These are phyloP conservation scores for Ifrita kowaldi DNA, from an alignment of 2,113 vertebrate genomes.

Conservation along the genomic window DNA sequence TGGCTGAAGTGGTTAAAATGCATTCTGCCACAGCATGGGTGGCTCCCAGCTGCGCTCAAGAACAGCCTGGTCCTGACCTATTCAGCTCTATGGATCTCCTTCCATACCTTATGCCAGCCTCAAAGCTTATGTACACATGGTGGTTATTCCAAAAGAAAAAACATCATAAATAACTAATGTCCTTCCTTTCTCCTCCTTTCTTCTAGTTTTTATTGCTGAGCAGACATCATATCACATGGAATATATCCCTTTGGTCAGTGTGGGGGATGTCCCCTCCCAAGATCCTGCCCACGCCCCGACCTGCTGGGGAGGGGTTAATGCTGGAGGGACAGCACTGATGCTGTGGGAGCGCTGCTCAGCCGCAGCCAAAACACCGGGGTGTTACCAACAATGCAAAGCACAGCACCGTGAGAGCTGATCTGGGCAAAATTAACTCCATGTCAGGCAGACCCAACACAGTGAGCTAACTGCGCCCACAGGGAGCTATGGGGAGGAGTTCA, in stretches of 20 bases:
- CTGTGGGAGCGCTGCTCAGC: background rate
- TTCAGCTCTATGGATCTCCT: background rate
- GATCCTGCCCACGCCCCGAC: too few relatives aligned
- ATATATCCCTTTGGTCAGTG: background rate
- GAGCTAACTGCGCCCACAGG: rapidly evolving
- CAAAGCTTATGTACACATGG: background rate
- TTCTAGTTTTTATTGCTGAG: background rate
- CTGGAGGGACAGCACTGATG: background rate
- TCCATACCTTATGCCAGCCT: background rate
- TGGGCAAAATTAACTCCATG: background rate
- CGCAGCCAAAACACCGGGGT: background rate
- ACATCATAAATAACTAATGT: background rate
- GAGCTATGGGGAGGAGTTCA: background rate
- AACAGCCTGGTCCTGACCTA: background rate
- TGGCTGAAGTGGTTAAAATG: background rate
- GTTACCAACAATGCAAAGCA: background rate
- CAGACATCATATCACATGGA: background rate
- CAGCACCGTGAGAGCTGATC: background rate
- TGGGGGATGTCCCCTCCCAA: background rate
- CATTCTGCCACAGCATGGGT: background rate
- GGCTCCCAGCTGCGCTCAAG: background rate
- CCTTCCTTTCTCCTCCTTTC: background rate
- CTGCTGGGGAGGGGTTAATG: background rate
- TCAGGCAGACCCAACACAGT: background rate
- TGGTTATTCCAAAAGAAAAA: background rate